Base-by-base conservation (phyloP, 1,140 invertebrate species). In the Heliconius nattereri region DNA sequence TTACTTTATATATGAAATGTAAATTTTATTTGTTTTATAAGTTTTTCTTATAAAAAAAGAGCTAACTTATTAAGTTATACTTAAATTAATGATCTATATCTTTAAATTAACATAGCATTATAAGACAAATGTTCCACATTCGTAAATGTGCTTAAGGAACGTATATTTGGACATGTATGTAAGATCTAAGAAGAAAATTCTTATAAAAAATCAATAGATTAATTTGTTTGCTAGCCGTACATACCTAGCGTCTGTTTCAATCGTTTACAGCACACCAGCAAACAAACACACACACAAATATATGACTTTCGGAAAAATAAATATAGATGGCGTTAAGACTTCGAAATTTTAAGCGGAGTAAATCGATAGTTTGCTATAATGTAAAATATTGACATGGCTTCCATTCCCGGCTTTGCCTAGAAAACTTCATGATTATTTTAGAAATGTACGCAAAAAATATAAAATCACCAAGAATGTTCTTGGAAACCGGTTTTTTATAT, bases 221-320 rank as follows among this genome's bases (percentile, higher is more conserved):
- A 72, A 26, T 83, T 87, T 74, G 81, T 87, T 85, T 90, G 86
- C 86, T 26, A 26, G 85, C 91, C 32, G 16, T 93, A 91, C 87
- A 57, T 54, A 80, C 74, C 70, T 86, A 87, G 88, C 88, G 86
- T 89, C 84, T 86, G 87, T 85, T 89, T 87, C 89, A 88, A 89
- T 90, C 91, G 90, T 91, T 88, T 66, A 66, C 83, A 80, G 77
- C 79, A 80, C 81, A 88, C 89, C 29, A 85, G 71, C 71, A 29
- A 32, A 66, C 54, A 79, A 5, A 3, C 75, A 79, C 86, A 79
- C 82, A 86, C 81, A 86, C 76, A 78, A n/a, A 77, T 35, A 71
- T 71, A 76, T 52, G 32, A 71, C 78, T 84, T 82, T 52, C 52
- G 45, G 16, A 49, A 45, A 73, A 54, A 66, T n/a, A 54, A 76